Conservation (phyloP, 2,888 invertebrate genomes). For the Pharmacophagus antenor region DNA sequence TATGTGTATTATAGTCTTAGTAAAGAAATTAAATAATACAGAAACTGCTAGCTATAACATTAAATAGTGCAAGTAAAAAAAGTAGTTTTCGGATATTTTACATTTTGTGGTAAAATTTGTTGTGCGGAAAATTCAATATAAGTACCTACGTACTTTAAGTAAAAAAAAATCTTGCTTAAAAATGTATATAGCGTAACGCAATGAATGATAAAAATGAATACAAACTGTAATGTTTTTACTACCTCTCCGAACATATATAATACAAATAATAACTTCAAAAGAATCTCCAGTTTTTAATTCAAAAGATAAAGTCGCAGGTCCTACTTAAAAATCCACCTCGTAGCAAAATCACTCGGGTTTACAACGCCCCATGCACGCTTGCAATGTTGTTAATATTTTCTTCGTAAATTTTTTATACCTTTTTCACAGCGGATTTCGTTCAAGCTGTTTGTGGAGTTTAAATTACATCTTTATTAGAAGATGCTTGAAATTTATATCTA, state of each 20-base stretch:
- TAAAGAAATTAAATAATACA: too few relatives aligned
- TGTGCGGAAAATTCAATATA: too few relatives aligned
- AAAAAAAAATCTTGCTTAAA: too few relatives aligned
- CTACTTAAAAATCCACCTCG: conserved; percentile 14
- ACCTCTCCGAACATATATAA: too few relatives aligned
- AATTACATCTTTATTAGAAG: conserved; percentile 29
- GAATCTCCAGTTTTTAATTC: conserved; percentile 20
- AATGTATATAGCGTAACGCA: too few relatives aligned
- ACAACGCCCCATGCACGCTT: conserved; percentile 4
- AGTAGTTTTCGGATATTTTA: too few relatives aligned
- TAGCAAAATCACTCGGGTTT: conserved; percentile 13
- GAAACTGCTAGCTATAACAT: too few relatives aligned
- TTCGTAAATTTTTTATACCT: conserved; percentile 25
- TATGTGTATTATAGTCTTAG: not conserved
- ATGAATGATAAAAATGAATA: not conserved
- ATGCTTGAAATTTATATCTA: conserved; percentile 20
- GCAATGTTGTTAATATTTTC: conserved; percentile 31
- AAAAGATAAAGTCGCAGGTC: conserved; percentile 9
- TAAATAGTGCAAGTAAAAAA: too few relatives aligned
- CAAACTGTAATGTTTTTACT: not conserved
- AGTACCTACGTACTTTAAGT: too few relatives aligned
- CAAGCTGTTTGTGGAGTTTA: conserved; percentile 24
- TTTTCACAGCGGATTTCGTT: conserved; percentile 26
- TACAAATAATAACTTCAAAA: not conserved
- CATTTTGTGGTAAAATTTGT: too few relatives aligned